phyloP scores from a whole-genome alignment of 92 coral and sea anemone species.

The Umimayanthus chanpuru region DNA sequence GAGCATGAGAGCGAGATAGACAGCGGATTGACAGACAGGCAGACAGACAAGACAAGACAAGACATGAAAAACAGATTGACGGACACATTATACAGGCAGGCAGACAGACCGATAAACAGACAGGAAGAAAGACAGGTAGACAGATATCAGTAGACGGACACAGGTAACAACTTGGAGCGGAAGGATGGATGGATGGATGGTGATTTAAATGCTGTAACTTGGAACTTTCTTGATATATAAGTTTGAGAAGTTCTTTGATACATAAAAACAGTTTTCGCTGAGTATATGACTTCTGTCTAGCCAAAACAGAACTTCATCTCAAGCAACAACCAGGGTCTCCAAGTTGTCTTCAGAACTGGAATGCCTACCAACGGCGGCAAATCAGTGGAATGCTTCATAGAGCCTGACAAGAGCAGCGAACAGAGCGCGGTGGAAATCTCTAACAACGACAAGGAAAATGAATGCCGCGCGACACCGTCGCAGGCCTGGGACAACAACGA shows the following conservation, averaged over 20 bases:
- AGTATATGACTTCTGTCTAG: background rate
- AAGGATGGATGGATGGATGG: background rate
- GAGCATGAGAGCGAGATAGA: background rate
- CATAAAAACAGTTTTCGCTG: too few relatives aligned
- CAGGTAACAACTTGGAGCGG: background rate
- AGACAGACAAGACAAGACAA: too few relatives aligned
- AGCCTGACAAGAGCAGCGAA: conserved; percentile 20
- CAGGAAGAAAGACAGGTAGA: background rate
- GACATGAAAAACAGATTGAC: too few relatives aligned
- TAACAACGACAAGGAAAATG: conserved; percentile 15
- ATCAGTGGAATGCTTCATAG: conserved; percentile 17
- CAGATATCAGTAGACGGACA: background rate
- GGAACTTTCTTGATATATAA: too few relatives aligned
- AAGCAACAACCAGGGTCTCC: conserved; percentile 14
- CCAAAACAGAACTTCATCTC: conserved; percentile 14
- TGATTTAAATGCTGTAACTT: too few relatives aligned
- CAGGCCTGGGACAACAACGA: background rate
- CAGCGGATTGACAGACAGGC: background rate
- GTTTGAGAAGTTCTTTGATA: too few relatives aligned
- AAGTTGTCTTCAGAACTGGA: conserved; percentile 37
- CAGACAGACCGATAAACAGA: background rate
- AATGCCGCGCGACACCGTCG: background rate
- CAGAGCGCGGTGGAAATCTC: background rate
- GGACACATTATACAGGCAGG: background rate
- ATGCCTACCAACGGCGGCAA: conserved; percentile 26